A percentile compares a stretch with the other conserved stretches of the same genome.
Conservation (phyloP, 1,140 invertebrate species). For the Melipona quadrifasciata region DNA sequence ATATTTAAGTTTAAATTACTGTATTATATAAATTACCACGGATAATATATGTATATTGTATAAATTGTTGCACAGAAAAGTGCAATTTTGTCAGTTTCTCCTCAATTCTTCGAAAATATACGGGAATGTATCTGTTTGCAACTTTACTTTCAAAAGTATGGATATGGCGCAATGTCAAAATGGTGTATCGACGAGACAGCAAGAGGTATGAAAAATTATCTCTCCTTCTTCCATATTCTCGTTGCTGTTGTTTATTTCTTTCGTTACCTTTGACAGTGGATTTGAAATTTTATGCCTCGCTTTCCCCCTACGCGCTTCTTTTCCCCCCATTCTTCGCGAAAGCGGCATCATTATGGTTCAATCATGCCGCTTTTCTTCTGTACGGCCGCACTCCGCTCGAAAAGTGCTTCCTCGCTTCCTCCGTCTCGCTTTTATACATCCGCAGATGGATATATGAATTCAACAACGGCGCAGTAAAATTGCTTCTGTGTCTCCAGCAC, state of each 20-base stretch:
- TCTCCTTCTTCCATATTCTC: neutral
- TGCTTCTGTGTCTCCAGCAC: conserved; percentile 73
- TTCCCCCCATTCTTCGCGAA: conserved; percentile 39
- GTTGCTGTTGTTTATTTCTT: conserved; percentile 4
- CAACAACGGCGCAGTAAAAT: conserved; percentile 74
- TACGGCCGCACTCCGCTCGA: conserved; percentile 72
- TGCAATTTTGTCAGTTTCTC: neutral
- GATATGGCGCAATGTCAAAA: conserved; percentile 15
- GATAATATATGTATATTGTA: neutral
- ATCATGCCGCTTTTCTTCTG: conserved; percentile 75
- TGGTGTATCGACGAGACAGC: neutral
- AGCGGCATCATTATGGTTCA: conserved; percentile 75
- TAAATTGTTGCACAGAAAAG: neutral
- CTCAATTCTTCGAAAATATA: neutral
- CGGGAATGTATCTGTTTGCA: rapidly evolving
- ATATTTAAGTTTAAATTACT: too few species aligned
- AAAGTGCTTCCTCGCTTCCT: conserved; percentile 62
- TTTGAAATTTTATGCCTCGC: conserved; percentile 74
- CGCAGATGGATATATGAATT: conserved; percentile 76
- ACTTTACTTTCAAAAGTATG: neutral
- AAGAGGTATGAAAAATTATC: conserved; percentile 34
- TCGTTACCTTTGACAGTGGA: conserved; percentile 45
- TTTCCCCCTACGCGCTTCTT: neutral
- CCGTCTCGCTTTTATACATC: conserved; percentile 71
- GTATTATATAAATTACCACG: too few species aligned